Base-by-base conservation (phyloP, 2,888 invertebrate genomes). In the Rhagonycha fulva region DNA sequence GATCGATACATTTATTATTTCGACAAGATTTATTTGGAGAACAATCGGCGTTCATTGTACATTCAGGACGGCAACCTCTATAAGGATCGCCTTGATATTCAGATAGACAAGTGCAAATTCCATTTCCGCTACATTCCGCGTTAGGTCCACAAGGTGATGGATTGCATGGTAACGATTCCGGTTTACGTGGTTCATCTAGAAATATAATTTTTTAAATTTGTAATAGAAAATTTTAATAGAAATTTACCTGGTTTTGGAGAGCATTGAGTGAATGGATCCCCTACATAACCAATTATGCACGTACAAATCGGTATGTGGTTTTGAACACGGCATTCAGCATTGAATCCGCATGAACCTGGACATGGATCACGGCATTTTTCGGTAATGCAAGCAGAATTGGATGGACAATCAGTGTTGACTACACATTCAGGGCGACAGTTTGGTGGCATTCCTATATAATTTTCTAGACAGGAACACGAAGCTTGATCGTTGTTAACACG, bases 1-100 rank as follows among this genome's bases (percentile, higher is more conserved):
- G 96, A 87, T 96, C 93, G 70, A 91, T 89, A 84, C 96, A 96
- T 88, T 93, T 94, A 78, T 92, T 91, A 81, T 93, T 93, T 62
- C 93, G 89, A 84, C 96, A 96, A 7, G 96, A 94, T 86, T 92
- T 93, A 70, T 93, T 92, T 75, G 91, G 90, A 4, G 93, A 88
- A 86, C 96, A 96, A 86, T 96, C 95, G 4, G 94, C 92, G 80
- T 93, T 95, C 80, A 94, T 92, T 5, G 94, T 92, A 84, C 95
- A 95, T 88, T 95, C 95, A 0, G 95, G 95, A 81, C 94, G 90
- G 84, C 95, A 96, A 61, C 92, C 91, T n/a, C 93, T 92, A 76
- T 88, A 88, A 62, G 96, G 95, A 82, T 92, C 92, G 9, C 96
- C 95, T 80, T 93, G 89, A 82, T 93, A 95, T 77, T 92, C 91